Conservation (phyloP, 2,888 invertebrate species). For the Piscicola geometra region DNA sequence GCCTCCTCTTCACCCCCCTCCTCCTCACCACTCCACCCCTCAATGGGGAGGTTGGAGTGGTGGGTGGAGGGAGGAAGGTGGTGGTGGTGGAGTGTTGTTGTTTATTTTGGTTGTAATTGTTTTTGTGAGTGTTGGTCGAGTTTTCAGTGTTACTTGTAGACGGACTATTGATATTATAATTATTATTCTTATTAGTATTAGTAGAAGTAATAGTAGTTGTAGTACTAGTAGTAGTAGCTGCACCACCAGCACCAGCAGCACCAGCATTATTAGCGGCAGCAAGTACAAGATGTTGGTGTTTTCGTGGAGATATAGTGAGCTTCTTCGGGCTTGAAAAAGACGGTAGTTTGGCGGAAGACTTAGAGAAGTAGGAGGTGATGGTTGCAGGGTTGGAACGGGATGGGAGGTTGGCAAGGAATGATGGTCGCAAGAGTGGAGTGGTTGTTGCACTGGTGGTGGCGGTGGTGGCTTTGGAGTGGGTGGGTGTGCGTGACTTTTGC, state of each 20-base stretch:
- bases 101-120: too few relatives aligned
- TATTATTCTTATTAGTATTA: too few relatives aligned
- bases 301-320: constrained; percentile 18
- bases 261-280: too few relatives aligned
- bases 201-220: too few relatives aligned
- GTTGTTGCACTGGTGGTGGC: not conserved
- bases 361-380: constrained; percentile 30
- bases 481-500: not conserved
- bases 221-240: too few relatives aligned
- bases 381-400: constrained; percentile 9
- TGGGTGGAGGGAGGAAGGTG: not conserved
- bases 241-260: not conserved
- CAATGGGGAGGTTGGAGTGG: not conserved
- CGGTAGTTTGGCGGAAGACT: constrained; percentile 1
- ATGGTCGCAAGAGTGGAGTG: constrained; percentile 1
- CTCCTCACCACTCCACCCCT: not conserved
- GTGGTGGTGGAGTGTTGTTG: not conserved
- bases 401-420: constrained; percentile 22
- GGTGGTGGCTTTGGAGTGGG: too few relatives aligned
- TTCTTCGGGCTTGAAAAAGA: constrained; percentile 12
- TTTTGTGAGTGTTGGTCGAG: too few relatives aligned
- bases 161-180: too few relatives aligned
- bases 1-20: constrained; percentile 25
- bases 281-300: not conserved
- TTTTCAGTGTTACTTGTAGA: too few relatives aligned